Evolutionary conservation across 2,888 invertebrate species (phyloP).

Genomic region (Trachelus tabidus): DNA sequence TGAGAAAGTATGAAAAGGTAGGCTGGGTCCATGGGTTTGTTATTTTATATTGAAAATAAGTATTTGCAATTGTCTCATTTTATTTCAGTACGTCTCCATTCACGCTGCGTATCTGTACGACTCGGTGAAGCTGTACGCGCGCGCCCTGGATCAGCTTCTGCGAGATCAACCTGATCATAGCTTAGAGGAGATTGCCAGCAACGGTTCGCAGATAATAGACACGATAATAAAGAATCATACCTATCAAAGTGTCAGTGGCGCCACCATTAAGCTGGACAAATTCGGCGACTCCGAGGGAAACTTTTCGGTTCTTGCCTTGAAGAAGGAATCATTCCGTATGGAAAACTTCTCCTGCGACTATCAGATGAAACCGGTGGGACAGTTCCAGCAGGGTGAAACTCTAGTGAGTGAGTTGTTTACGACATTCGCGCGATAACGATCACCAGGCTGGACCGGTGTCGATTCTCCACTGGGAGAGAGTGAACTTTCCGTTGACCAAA

Average conservation of each 20-base stretch:
- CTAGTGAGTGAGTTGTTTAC: slow-evolving; percentile 79
- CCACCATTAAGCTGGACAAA: slow-evolving; percentile 90
- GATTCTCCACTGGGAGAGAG: not conserved
- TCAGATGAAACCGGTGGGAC: slow-evolving; percentile 87
- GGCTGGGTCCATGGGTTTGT: not conserved
- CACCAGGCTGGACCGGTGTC: not conserved
- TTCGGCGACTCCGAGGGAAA: slow-evolving; percentile 97
- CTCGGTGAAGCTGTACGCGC: slow-evolving; percentile 91
- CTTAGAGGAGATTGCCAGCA: slow-evolving; percentile 77
- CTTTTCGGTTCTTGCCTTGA: slow-evolving; percentile 91
- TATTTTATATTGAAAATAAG: slow-evolving; percentile 1
- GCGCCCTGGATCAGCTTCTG: slow-evolving; percentile 82
- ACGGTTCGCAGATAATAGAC: slow-evolving; percentile 89
- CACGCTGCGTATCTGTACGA: slow-evolving; percentile 96
- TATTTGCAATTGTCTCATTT: slow-evolving; percentile 24
- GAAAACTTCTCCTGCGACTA: slow-evolving; percentile 77
- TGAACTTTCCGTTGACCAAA: not conserved
- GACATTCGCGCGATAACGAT: slow-evolving; percentile 27
- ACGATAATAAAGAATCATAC: slow-evolving; percentile 86
- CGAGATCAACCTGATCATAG: slow-evolving; percentile 72
- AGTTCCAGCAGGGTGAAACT: slow-evolving; percentile 81
- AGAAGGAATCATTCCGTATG: slow-evolving; percentile 67
- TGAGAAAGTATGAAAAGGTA: slow-evolving; percentile 65
- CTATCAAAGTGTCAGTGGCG: slow-evolving; percentile 94
- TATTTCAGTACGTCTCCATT: slow-evolving; percentile 83